phyloP scores from a whole-genome alignment of 2,888 invertebrate species.

The Electrophaes corylata region DNA sequence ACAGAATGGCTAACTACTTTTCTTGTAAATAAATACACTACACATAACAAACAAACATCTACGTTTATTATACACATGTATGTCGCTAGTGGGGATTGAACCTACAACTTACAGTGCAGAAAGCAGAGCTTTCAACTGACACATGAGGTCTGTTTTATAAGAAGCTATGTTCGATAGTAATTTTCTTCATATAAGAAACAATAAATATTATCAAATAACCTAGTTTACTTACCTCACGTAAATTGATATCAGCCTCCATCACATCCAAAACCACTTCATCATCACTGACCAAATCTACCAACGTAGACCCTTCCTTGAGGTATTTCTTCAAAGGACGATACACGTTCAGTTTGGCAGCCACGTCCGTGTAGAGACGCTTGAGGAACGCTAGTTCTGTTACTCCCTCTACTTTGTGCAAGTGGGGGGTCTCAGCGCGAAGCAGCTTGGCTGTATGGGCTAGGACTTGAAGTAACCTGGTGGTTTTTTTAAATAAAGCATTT shows the following conservation, averaged over 20 bases:
- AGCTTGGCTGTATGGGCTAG: slow-evolving; percentile 58
- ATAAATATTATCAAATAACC: neutral
- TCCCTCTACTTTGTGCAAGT: slow-evolving; percentile 66
- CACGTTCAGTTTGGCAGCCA: slow-evolving; percentile 62
- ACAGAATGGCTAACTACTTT: no score
- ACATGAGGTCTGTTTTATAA: no score
- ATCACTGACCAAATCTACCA: slow-evolving; percentile 43
- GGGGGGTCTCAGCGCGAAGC: slow-evolving; percentile 62
- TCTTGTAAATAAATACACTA: no score
- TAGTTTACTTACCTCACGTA: slow-evolving; percentile 56
- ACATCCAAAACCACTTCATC: slow-evolving; percentile 49
- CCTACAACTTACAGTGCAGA: no score
- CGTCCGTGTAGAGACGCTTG: slow-evolving; percentile 49
- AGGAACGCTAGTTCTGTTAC: slow-evolving; percentile 58
- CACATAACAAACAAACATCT: no score
- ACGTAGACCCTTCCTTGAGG: slow-evolving; percentile 41
- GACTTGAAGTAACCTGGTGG: slow-evolving; percentile 59
- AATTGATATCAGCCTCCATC: slow-evolving; percentile 55
- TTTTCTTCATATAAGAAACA: no score
- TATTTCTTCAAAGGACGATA: slow-evolving; percentile 52
- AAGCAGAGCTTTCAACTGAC: no score
- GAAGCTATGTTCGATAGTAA: no score
- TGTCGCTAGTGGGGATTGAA: no score
- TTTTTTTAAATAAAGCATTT: neutral
- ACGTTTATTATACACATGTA: no score